Evolutionary conservation across 2,113 vertebrate genomes (phyloP).

Genomic region (Tamias sibiricus): DNA sequence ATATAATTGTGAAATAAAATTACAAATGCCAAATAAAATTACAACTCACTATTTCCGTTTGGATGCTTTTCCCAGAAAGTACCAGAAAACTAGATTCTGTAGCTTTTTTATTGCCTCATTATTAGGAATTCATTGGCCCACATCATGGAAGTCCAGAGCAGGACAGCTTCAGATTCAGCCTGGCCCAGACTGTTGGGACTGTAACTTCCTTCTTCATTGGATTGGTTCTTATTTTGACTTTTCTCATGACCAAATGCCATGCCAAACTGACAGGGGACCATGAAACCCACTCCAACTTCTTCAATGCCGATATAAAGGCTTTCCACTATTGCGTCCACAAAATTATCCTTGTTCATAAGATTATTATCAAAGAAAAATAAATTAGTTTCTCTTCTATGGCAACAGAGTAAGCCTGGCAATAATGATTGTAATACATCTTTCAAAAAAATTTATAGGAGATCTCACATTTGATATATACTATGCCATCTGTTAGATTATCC

Average conservation of each 20-base stretch:
- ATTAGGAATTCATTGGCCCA: neutral
- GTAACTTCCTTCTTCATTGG: neutral
- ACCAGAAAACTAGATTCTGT: neutral
- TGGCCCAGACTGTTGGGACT: neutral
- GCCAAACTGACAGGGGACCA: neutral
- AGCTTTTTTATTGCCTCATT: neutral
- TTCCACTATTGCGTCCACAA: neutral
- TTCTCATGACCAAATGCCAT: neutral
- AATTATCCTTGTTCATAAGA: neutral
- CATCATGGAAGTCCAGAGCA: neutral
- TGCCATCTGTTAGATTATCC: constrained; percentile 11
- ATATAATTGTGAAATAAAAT: constrained; percentile 41
- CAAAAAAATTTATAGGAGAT: constrained; percentile 9
- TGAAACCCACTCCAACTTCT: neutral
- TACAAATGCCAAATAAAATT: constrained; percentile 53
- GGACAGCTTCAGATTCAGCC: neutral
- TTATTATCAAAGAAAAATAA: constrained; percentile 17
- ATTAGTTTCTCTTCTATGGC: neutral
- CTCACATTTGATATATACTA: neutral
- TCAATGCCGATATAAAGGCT: neutral
- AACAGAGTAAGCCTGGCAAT: constrained; percentile 12
- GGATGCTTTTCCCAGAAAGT: neutral
- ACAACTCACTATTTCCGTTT: constrained; percentile 21
- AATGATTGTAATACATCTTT: neutral
- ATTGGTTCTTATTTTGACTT: neutral